Evolutionary conservation across 2,797 vertebrate genomes (phyloP), one percentile per base, ranked within the genome.

Genomic region (Propithecus perrieri): DNA sequence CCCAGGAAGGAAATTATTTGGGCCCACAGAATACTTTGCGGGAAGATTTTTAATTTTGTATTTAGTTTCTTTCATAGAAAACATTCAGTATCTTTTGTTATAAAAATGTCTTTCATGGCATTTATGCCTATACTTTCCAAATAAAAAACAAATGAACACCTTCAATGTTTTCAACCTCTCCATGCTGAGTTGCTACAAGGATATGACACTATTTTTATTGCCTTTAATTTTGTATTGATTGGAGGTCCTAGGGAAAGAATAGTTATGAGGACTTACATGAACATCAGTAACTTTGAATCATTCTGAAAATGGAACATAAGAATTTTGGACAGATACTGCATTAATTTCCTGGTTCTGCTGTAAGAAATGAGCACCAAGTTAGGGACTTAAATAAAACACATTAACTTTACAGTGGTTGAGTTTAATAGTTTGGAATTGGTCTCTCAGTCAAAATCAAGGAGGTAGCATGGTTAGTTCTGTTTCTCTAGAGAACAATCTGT

Each of bases 21-120:
- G 43, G 24, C 0, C 4, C 4, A 26, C 2, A 24, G 48, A n/a
- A 59, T 26, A 43, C 35, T 59, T 57, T 18, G 2, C 8, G 1
- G 28, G 35, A 18, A 63, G 24, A 59, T 61, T 46, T 75, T 2
- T 5, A 53, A 53, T 85, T 38, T 30, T 69, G 18, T 17, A 24
- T 24, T 69, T 26, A 72, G 43, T 69, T 38, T 69, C 24, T 38
- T 28, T 67, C 26, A 7, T 18, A 65, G 22, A 67, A 35, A 18
- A 50, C 1, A 59, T 26, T 26, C 10, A 3, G 7, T 55, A 55
- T 55, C 53, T 55, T 55, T 55, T 55, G 53, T 22, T 22, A 55
- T 22, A 55, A 22, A 55, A 55, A 55, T 55, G 20, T 55, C 50
- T 53, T 53, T 55, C 7, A 14, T 55, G 53, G 20, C 53, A 7